A percentile compares a stretch with the other conserved stretches of the same genome.
phyloP scores from a whole-genome alignment of 64 coral and sea anemone species.

The Trachythela sp. region DNA sequence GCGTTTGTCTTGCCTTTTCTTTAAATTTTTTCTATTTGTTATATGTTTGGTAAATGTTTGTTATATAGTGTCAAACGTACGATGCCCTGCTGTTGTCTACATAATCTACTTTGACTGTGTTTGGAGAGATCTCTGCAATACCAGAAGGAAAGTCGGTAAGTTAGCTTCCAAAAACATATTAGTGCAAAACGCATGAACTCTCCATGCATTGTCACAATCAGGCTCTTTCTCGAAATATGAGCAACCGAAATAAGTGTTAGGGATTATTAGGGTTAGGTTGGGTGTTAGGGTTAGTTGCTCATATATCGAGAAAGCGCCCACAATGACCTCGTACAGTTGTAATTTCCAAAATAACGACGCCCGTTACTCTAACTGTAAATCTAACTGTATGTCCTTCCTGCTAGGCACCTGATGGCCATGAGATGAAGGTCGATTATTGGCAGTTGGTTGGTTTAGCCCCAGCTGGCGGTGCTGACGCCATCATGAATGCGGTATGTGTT shows the following conservation, averaged over 20 bases:
- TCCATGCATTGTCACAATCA: too few relatives aligned
- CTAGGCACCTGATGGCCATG: conserved; percentile 96
- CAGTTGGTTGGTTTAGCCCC: conserved; percentile 83
- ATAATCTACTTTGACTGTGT: conserved; percentile 76
- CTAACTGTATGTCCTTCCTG: not conserved
- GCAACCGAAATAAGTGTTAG: too few relatives aligned
- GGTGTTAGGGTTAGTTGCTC: too few relatives aligned
- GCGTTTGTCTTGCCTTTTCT: too few relatives aligned
- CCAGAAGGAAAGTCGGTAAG: conserved; percentile 97
- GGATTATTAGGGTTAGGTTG: too few relatives aligned
- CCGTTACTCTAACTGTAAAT: not conserved
- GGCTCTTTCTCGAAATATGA: too few relatives aligned
- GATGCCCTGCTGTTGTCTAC: conserved; percentile 75
- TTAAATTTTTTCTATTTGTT: too few relatives aligned
- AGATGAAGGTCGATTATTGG: conserved; percentile 99
- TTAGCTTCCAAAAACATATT: too few relatives aligned
- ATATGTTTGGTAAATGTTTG: too few relatives aligned
- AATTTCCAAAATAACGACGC: not conserved
- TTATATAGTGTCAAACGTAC: conserved; percentile 84
- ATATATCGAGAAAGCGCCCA: too few relatives aligned
- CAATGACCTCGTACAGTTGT: too few relatives aligned
- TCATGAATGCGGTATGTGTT: conserved; percentile 77
- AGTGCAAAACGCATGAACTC: too few relatives aligned
- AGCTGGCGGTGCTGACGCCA: conserved; percentile 84
- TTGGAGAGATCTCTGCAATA: conserved; percentile 78